Evolutionary conservation across 2,797 vertebrate genomes (phyloP), one percentile per base, ranked within the genome.

Genomic region (Epinephelus awoara): DNA sequence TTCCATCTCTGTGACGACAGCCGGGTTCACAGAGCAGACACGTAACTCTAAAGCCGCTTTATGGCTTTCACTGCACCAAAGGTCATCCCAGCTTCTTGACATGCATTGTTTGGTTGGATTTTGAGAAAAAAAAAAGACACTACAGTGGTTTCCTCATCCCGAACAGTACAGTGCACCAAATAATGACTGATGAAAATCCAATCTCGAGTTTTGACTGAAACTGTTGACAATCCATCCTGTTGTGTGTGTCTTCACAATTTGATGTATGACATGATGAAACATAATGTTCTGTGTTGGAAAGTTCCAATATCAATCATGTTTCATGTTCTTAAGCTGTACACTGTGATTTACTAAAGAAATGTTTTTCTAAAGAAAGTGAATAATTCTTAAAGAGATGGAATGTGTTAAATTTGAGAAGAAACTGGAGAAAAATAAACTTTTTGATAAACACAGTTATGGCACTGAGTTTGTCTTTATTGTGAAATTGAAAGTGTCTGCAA

Each of bases 1-100:
- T 94, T 93, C 88, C 90, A 87, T 88, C 93, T 93, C 80, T 93
- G 90, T 93, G 91, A 91, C 90, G 85, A 82, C 92, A 85, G 86
- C 93, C 80, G 79, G 88, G 88, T 89, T 93, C 93, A 92, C 88
- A 91, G 88, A 91, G 92, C 94, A 93, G 90, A 93, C 87, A 59
- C 85, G 77, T 89, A 58, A 87, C 88, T 89, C 83, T 90, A 75
- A 89, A 91, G 88, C 78, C 66, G 58, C 77, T 89, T 84, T 88
- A 52, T 77, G 90, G 81, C 89, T 84, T 84, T 91, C 88, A 82
- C 86, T 92, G 82, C 90, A 85, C 89, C 90, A 86, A 88, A 87
- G 83, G 85, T 87, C 91, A 69, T 88, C 79, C 79, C 80, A 66
- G 77, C 92, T 74, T 87, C 85, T 88, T 86, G 85, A 82, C 83